Evolutionary conservation across 2,888 invertebrate genomes (phyloP).

Genomic region (Lutraria lutraria): DNA sequence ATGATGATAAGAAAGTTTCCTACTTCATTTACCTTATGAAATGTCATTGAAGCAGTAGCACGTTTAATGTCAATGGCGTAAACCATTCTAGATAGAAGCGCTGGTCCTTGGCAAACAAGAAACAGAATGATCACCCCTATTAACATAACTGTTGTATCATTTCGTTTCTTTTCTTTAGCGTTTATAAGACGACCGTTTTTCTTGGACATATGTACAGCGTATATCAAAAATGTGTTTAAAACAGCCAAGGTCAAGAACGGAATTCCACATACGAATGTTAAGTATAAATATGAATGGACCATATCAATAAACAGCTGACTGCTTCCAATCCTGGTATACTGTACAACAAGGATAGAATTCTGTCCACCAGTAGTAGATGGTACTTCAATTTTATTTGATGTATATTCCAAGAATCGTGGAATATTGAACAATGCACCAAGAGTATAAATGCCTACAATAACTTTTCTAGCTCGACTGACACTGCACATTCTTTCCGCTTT

Average conservation of each 20-base stretch:
- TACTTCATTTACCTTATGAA: conserved; percentile 84
- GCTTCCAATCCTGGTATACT: conserved; percentile 80
- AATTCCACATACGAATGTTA: conserved; percentile 85
- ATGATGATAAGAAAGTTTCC: conserved; percentile 85
- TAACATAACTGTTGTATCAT: conserved; percentile 87
- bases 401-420: conserved; percentile 85
- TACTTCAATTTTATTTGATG: conserved; percentile 68
- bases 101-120: conserved; percentile 86
- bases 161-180: conserved; percentile 84
- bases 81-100: conserved; percentile 85
- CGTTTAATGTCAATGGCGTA: conserved; percentile 81
- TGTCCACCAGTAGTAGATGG: conserved; percentile 45
- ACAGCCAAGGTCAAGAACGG: conserved; percentile 86
- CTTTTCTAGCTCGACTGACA: conserved; percentile 81
- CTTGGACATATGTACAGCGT: conserved; percentile 84
- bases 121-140: conserved; percentile 86
- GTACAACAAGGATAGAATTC: conserved; percentile 63
- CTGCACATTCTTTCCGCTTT: conserved; percentile 84
- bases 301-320: conserved; percentile 80
- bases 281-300: conserved; percentile 85
- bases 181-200: conserved; percentile 83
- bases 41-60: conserved; percentile 66
- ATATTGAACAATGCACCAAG: conserved; percentile 84
- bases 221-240: conserved; percentile 85
- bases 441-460: conserved; percentile 79